Evolutionary conservation across 2,888 invertebrate genomes (phyloP), one percentile per base, ranked within the genome.

Genomic region (Bhutanitis thaidina): DNA sequence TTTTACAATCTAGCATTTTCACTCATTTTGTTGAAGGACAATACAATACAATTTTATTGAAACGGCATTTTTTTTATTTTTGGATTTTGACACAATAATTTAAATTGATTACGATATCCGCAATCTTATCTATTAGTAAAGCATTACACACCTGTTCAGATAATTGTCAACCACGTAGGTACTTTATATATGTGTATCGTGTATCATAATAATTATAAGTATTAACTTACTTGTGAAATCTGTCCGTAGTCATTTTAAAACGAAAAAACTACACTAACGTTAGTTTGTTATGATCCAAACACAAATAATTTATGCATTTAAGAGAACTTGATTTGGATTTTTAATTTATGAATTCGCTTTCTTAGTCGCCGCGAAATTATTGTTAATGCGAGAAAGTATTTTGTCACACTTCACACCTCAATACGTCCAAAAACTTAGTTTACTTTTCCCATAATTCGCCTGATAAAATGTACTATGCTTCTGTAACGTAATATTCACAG

Each of bases 151-250:
- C 27, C 27, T 27, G 8, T 27, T 27, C 8, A 27, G 27, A 27
- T 27, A 27, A 27, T 27, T 8, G 7, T 1, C 27, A 27, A 5
- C 27, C 1, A 27, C 2, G 27, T 27, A 27, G 8, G 27, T 7
- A 8, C 8, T 27, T 7, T 20, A 20, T 2, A n/a, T n/a, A n/a
- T n/a, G n/a, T n/a, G n/a, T n/a, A n/a, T n/a, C n/a, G 3, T 5
- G 20, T 20, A 20, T 20, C 5, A 5, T 20, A 59, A 49, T 46
- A 60, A 55, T 40, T 51, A 55, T 45, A 60, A 25, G 9, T 27
- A 36, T 41, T 36, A 30, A 91, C 92, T 90, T 80, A 92, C 92
- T 92, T 92, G 75, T 92, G 92, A 75, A 91, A 92, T 75, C 92
- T 86, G 75, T 91, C 91, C 40, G 91, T 91, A 63, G 91, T 88